Percentiles rank a stretch among this genome's conserved stretches.
phyloP scores from a whole-genome alignment of 2,797 vertebrate species.

The Ispidina picta region DNA sequence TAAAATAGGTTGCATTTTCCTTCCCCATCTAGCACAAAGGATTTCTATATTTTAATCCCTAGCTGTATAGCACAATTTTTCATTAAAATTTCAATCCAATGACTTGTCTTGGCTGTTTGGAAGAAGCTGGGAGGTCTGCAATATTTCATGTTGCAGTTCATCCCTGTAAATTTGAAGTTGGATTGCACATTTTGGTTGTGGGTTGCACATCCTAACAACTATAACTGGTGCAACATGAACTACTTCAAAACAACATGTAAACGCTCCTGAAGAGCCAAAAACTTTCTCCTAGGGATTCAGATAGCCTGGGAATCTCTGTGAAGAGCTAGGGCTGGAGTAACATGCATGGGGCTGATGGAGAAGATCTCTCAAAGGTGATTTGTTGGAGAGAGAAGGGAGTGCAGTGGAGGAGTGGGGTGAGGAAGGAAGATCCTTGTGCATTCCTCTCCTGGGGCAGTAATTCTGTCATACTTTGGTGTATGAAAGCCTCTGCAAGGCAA shows the following conservation, averaged over 20 bases:
- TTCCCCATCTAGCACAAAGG: background rate
- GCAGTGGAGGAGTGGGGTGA: background rate
- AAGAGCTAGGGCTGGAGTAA: background rate
- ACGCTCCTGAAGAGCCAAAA: background rate
- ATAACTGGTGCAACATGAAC: background rate
- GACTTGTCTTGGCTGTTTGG: background rate
- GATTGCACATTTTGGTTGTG: background rate
- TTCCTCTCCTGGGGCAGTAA: background rate
- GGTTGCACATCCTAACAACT: background rate
- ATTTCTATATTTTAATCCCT: background rate
- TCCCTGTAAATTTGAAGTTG: background rate
- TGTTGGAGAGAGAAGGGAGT: background rate
- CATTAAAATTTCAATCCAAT: background rate
- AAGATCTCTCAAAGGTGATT: background rate
- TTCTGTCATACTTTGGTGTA: background rate
- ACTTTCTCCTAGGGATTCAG: background rate
- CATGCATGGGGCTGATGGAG: background rate
- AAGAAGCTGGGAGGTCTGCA: constrained; percentile 12
- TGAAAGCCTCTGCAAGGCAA: background rate
- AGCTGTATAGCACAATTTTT: background rate
- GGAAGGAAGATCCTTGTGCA: background rate
- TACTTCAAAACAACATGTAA: background rate
- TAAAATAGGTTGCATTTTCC: background rate
- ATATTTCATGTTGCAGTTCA: background rate
- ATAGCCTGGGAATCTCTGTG: background rate